phyloP scores from a whole-genome alignment of 2,113 vertebrate species.

The Neotoma lepida region DNA sequence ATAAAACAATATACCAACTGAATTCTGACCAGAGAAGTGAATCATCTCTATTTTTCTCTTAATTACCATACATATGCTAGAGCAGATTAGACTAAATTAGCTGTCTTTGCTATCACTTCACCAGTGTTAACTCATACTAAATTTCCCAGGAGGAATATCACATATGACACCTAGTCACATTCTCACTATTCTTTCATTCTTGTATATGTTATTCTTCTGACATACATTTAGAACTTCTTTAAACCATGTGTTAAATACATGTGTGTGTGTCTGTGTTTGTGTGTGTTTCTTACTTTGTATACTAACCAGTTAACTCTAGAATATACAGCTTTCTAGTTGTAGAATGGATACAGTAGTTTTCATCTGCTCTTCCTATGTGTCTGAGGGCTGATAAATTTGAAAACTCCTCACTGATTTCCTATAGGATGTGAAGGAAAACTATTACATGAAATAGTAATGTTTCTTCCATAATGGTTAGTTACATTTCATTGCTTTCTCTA shows the following conservation, averaged over 20 bases:
- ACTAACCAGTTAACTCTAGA: neutral
- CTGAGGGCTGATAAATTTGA: constrained; percentile 37
- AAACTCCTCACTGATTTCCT: constrained; percentile 60
- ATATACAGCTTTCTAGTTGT: constrained; percentile 18
- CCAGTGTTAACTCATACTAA: neutral
- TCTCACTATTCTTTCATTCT: neutral
- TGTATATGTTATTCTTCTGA: neutral
- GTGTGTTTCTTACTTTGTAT: neutral
- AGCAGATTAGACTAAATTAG: neutral
- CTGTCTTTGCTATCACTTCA: neutral
- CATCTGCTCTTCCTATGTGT: neutral
- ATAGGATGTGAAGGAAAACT: constrained; percentile 38
- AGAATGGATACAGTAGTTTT: neutral
- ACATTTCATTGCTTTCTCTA: constrained; percentile 64
- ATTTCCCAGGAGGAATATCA: neutral
- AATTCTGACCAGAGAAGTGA: neutral
- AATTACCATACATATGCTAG: neutral
- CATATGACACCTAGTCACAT: neutral
- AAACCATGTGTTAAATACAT: neutral
- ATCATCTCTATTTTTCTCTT: neutral
- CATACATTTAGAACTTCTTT: neutral
- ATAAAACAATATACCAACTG: neutral
- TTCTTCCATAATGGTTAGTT: constrained; percentile 34
- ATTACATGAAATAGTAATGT: constrained; percentile 54
- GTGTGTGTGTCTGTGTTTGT: neutral